Conservation (phyloP, 64 coral and sea anemone species). For the Catalaphyllia jardinei region DNA sequence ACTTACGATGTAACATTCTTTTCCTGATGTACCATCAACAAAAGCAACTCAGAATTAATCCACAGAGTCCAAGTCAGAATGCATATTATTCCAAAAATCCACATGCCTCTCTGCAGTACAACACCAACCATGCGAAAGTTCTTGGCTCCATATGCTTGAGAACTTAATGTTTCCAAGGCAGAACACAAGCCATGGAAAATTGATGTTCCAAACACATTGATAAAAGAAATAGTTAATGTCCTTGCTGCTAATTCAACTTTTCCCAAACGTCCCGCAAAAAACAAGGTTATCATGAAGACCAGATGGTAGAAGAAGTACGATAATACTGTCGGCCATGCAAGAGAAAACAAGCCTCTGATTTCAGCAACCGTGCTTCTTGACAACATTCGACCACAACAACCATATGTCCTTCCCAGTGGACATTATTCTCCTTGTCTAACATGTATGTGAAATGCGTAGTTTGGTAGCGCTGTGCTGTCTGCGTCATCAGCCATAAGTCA, state of each 20-base stretch:
- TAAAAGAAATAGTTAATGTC: slow-evolving; percentile 52
- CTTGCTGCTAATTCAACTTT: slow-evolving; percentile 63
- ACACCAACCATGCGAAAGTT: slow-evolving; percentile 72
- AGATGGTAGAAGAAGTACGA: slow-evolving; percentile 47
- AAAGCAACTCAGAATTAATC: slow-evolving; percentile 55
- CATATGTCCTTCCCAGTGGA: not conserved
- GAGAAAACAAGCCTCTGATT: slow-evolving; percentile 45
- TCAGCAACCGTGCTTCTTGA: slow-evolving; percentile 32
- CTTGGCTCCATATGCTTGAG: slow-evolving; percentile 87
- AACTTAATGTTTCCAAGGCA: slow-evolving; percentile 79
- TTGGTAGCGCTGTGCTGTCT: not conserved
- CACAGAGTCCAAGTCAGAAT: slow-evolving; percentile 59
- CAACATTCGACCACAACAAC: slow-evolving; percentile 27
- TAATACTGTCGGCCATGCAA: slow-evolving; percentile 54
- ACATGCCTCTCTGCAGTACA: slow-evolving; percentile 58
- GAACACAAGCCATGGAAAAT: slow-evolving; percentile 63
- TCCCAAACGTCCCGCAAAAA: slow-evolving; percentile 82
- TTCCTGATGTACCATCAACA: slow-evolving; percentile 56
- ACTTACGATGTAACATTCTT: slow-evolving; percentile 62
- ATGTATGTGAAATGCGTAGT: not conserved
- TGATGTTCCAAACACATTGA: slow-evolving; percentile 59
- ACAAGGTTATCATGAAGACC: slow-evolving; percentile 46
- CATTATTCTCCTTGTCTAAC: not conserved
- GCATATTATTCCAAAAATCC: slow-evolving; percentile 42
- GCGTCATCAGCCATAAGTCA: not conserved